Evolutionary conservation across 2,888 invertebrate genomes (phyloP).

Genomic region (Cosmia pyralina): DNA sequence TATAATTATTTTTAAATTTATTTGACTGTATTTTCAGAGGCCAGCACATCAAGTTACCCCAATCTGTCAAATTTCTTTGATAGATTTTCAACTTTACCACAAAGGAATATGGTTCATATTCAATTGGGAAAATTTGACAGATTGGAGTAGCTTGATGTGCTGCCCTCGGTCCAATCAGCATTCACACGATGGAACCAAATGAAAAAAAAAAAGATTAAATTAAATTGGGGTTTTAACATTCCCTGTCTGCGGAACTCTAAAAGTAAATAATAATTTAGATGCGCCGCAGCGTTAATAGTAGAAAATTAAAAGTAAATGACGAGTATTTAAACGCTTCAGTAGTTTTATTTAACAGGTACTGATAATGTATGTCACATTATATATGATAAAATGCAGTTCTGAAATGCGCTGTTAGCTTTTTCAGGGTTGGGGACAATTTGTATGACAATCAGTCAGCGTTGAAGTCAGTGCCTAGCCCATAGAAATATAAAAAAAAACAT

Average conservation of each 20-base stretch:
- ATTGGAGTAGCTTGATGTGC: no score
- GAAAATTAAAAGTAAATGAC: conserved; percentile 38
- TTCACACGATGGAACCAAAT: neutral
- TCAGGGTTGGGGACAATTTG: neutral
- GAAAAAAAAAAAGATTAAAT: neutral
- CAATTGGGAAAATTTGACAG: no score
- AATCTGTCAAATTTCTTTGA: no score
- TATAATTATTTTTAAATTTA: neutral
- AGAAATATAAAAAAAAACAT: no score
- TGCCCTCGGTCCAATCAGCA: neutral
- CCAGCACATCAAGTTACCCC: no score
- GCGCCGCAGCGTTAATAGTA: conserved; percentile 9
- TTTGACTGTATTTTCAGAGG: neutral
- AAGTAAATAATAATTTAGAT: conserved; percentile 39
- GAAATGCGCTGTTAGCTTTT: conserved; percentile 1
- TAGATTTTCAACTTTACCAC: no score
- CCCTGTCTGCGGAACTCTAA: conserved; percentile 6
- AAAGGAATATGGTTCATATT: no score
- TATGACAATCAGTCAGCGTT: no score
- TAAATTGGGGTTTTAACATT: conserved; percentile 7
- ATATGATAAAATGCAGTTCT: conserved; percentile 25
- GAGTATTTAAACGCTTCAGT: conserved; percentile 33
- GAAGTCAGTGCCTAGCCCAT: no score
- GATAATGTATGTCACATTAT: conserved; percentile 17
- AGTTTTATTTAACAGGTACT: conserved; percentile 25